These are phyloP conservation scores for Caiman crocodilus DNA, from an alignment of 2,797 vertebrate genomes.

Conservation along the genomic window DNA sequence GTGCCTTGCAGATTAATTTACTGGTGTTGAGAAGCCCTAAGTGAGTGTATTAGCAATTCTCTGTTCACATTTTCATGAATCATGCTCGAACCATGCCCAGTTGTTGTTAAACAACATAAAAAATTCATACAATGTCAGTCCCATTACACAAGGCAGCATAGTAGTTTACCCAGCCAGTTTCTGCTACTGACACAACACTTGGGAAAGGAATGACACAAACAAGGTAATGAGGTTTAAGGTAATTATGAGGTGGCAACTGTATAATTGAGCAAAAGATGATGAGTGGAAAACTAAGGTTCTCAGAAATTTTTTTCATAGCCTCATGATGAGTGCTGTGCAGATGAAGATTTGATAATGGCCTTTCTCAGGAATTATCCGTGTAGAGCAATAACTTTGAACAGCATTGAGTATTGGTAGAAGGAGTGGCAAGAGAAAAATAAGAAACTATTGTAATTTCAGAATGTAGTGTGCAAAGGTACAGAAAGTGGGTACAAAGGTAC, in stretches of 20 bases:
- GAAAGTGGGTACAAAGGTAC: no score
- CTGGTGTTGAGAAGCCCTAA: slow-evolving; percentile 67
- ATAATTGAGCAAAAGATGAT: slow-evolving; percentile 72
- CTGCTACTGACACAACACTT: slow-evolving; percentile 59
- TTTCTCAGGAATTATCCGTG: slow-evolving; percentile 13
- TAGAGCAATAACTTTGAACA: slow-evolving; percentile 26
- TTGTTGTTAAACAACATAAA: slow-evolving; percentile 74
- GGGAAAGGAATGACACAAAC: slow-evolving; percentile 69
- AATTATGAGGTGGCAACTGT: slow-evolving; percentile 73
- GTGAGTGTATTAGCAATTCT: slow-evolving; percentile 67
- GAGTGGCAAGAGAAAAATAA: not conserved
- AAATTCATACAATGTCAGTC: slow-evolving; percentile 66
- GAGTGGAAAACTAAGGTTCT: slow-evolving; percentile 57
- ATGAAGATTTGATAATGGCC: slow-evolving; percentile 24
- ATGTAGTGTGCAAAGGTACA: no score
- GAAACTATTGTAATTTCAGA: no score
- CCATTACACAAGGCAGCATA: slow-evolving; percentile 61
- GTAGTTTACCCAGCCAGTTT: slow-evolving; percentile 65
- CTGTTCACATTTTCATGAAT: slow-evolving; percentile 71
- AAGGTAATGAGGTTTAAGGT: slow-evolving; percentile 72
- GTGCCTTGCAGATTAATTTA: slow-evolving; percentile 73
- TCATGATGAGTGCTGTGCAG: not conserved
- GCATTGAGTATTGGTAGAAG: not conserved
- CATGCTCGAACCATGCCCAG: slow-evolving; percentile 54
- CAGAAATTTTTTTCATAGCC: slow-evolving; percentile 47